Conservation (phyloP, 2,797 vertebrate species). For the Potorous gilbertii region DNA sequence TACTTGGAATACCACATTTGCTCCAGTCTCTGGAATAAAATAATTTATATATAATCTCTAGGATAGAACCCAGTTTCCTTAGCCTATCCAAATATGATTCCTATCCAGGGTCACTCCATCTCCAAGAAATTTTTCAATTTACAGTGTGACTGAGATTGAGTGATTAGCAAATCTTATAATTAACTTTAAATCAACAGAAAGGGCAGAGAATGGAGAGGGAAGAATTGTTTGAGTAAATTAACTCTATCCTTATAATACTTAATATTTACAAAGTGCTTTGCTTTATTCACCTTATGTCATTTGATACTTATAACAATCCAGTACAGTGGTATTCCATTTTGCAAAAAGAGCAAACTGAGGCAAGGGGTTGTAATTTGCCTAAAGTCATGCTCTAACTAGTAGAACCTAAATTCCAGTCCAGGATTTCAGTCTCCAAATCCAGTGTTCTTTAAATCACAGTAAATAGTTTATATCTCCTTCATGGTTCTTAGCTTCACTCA, state of each 20-base stretch:
- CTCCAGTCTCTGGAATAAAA: background rate
- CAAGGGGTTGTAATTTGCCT: background rate
- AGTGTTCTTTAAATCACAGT: background rate
- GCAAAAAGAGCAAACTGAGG: background rate
- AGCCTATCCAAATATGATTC: background rate
- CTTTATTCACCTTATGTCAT: background rate
- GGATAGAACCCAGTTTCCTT: background rate
- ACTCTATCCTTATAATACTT: background rate
- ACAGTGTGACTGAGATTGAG: background rate
- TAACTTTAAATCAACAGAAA: background rate
- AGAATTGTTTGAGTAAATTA: background rate
- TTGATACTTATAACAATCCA: background rate
- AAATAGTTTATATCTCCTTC: background rate
- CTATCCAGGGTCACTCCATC: background rate
- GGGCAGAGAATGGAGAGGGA: background rate
- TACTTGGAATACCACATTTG: background rate
- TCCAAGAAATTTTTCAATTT: background rate
- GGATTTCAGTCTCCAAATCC: background rate
- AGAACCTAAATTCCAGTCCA: background rate
- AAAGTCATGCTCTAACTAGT: background rate
- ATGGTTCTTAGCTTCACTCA: background rate
- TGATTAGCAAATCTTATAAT: background rate
- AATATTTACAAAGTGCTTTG: background rate
- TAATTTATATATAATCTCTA: background rate
- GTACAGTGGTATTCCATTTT: background rate